phyloP scores from a whole-genome alignment of 2,888 invertebrate genomes.

The Mesorhabditis spiculigera region DNA sequence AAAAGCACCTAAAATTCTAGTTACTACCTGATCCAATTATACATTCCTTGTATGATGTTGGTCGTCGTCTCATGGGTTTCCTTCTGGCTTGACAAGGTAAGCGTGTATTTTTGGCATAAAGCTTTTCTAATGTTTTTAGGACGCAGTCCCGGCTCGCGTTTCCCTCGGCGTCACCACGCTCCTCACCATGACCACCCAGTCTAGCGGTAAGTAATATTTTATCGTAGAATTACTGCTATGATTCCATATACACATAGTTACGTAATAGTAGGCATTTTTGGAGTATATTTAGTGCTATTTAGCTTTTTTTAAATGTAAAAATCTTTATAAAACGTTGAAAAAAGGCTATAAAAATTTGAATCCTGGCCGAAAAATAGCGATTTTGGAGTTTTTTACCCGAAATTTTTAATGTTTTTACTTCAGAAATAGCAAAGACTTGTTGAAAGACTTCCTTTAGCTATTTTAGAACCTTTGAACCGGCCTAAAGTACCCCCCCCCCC shows the following conservation, averaged over 20 bases:
- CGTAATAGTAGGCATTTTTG: neutral
- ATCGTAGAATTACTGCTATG: no score
- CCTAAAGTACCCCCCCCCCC: constrained; percentile 59
- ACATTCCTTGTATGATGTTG: constrained; percentile 92
- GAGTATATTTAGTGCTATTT: neutral
- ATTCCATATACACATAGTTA: no score
- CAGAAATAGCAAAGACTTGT: constrained; percentile 3
- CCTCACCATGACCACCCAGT: constrained; percentile 55
- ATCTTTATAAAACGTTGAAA: constrained; percentile 57
- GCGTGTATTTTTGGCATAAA: neutral
- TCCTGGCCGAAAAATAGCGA: no score
- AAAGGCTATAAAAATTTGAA: no score
- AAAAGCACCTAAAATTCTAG: constrained; percentile 49
- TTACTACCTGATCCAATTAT: constrained; percentile 73
- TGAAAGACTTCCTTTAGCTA: neutral
- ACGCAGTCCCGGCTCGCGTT: constrained; percentile 59
- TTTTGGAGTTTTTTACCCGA: no score
- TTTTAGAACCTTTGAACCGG: neutral
- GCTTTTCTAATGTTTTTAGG: constrained; percentile 19
- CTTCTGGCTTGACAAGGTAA: constrained; percentile 57
- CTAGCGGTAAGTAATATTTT: constrained; percentile 26
- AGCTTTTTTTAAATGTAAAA: neutral
- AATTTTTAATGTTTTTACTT: no score
- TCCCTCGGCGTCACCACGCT: constrained; percentile 55
- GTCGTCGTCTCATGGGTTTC: constrained; percentile 67